These are phyloP conservation scores for Ciona savignyi DNA, from an alignment of 23 tunicate species.

Conservation along the genomic window DNA sequence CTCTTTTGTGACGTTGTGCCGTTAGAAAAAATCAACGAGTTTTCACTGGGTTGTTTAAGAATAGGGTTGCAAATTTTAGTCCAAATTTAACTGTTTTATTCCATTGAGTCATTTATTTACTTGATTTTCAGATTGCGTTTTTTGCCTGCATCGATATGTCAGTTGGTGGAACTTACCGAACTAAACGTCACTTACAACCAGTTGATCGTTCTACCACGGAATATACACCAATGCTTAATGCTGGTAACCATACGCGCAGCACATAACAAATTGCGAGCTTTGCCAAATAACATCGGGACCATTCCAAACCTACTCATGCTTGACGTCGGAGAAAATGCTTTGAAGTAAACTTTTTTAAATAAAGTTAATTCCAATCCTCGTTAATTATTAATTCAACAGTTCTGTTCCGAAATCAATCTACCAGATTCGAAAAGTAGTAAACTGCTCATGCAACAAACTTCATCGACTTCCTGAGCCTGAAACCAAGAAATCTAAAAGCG, in stretches of 20 bases:
- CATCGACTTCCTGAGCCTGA: constrained; percentile 66
- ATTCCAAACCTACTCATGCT: constrained; percentile 49
- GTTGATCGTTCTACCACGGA: constrained; percentile 40
- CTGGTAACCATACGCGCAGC: constrained; percentile 52
- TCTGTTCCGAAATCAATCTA: constrained; percentile 67
- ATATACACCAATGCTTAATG: constrained; percentile 39
- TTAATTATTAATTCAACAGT: constrained; percentile 21
- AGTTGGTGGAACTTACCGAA: constrained; percentile 23
- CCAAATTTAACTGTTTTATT: too few relatives aligned
- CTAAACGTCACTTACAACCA: constrained; percentile 57
- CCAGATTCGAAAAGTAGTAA: constrained; percentile 54
- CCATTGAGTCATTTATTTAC: too few relatives aligned
- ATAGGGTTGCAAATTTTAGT: too few relatives aligned
- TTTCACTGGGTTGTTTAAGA: too few relatives aligned
- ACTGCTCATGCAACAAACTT: constrained; percentile 37
- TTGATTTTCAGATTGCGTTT: constrained; percentile 60
- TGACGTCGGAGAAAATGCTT: constrained; percentile 43
- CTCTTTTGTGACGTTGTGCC: too few relatives aligned
- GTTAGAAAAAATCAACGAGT: too few relatives aligned
- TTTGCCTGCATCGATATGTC: constrained; percentile 47
- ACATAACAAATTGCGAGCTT: constrained; percentile 54
- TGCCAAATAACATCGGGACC: constrained; percentile 62
- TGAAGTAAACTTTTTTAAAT: constrained; percentile 66
- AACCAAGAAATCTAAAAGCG: constrained; percentile 24
- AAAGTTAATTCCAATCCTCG: too few relatives aligned